Evolutionary conservation across 2,113 vertebrate genomes (phyloP).

Genomic region (Coturnix japonica): DNA sequence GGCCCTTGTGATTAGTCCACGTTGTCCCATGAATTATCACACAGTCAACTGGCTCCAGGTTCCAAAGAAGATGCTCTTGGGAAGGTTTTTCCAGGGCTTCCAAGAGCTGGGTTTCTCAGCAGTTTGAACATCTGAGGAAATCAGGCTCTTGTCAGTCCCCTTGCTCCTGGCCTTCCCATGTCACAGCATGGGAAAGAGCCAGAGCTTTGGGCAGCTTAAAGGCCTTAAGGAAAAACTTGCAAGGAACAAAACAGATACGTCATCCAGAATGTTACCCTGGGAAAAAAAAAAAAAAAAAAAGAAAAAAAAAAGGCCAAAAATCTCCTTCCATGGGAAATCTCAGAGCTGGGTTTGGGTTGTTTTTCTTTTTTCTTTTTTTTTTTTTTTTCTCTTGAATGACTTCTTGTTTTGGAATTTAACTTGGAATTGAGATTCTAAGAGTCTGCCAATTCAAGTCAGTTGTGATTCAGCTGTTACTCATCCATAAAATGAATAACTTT

Average conservation of each 20-base stretch:
- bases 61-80: not conserved
- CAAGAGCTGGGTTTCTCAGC: not conserved
- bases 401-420: slow-evolving; percentile 38
- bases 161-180: not conserved
- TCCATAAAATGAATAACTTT: not conserved
- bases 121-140: not conserved
- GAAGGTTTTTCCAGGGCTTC: not conserved
- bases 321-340: slow-evolving; percentile 13
- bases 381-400: slow-evolving; percentile 29
- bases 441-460: slow-evolving; percentile 23
- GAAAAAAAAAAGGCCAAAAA: not conserved
- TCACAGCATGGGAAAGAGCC: not conserved
- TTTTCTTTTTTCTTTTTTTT: not conserved
- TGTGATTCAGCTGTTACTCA: slow-evolving; percentile 42
- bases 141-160: not conserved
- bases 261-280: not conserved
- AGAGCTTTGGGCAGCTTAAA: not conserved
- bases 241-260: not conserved
- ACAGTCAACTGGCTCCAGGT: not conserved
- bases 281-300: not conserved
- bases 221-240: not conserved
- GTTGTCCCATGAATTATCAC: not conserved
- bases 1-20: not conserved
- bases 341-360: not conserved
- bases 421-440: slow-evolving; percentile 31